Evolutionary conservation across 2,888 invertebrate genomes (phyloP).

Genomic region (Tachina lurida): DNA sequence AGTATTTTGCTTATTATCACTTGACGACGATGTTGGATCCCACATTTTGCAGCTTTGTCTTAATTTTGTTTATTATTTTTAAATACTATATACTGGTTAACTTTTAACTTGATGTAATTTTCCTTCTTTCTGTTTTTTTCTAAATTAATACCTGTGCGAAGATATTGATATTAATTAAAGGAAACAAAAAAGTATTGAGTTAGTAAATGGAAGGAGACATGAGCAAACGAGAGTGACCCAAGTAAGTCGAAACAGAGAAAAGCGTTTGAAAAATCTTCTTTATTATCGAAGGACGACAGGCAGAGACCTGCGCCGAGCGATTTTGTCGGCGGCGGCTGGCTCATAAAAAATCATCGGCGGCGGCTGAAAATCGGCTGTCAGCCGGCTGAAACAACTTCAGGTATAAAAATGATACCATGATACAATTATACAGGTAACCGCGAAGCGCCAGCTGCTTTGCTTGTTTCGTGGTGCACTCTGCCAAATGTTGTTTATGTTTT

Average conservation of each 20-base stretch:
- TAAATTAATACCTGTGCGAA: not conserved
- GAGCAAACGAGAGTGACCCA: not conserved
- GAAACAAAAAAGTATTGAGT: not conserved
- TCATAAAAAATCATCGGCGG: too few relatives aligned
- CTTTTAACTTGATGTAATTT: constrained; percentile 14
- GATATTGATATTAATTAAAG: not conserved
- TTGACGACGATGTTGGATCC: constrained; percentile 77
- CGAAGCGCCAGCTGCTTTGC: too few relatives aligned
- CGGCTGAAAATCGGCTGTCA: too few relatives aligned
- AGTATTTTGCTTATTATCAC: constrained; percentile 77
- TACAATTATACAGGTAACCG: too few relatives aligned
- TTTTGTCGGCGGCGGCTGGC: too few relatives aligned
- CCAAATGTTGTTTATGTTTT: too few relatives aligned
- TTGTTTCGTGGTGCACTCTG: too few relatives aligned
- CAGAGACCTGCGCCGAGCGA: too few relatives aligned
- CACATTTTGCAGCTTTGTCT: constrained; percentile 77
- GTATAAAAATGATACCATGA: too few relatives aligned
- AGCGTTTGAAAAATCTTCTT: not conserved
- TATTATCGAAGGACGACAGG: too few relatives aligned
- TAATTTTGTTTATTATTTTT: constrained; percentile 58
- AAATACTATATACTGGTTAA: constrained; percentile 52
- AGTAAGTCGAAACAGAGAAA: not conserved
- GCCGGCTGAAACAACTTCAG: too few relatives aligned
- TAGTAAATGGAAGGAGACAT: not conserved
- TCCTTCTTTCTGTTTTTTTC: not conserved